These are phyloP conservation scores for Cosmorhoe ocellata DNA, from an alignment of 2,888 invertebrate species.

Conservation along the genomic window DNA sequence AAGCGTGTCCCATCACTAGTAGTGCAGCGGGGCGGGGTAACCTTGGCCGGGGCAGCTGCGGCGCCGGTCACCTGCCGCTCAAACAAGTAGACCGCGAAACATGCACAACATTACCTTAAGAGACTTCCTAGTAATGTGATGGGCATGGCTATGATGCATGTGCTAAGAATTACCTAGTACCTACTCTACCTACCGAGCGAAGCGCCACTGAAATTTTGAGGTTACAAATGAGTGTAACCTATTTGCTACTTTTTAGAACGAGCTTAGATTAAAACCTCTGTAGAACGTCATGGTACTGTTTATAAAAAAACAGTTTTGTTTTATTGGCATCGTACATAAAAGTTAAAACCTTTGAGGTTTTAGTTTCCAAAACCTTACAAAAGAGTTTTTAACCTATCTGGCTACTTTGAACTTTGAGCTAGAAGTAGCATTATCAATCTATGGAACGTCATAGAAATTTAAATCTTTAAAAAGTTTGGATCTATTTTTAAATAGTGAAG, in stretches of 20 bases:
- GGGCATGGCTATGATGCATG: not conserved
- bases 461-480: not conserved
- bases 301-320: too few relatives aligned
- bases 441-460: not conserved
- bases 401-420: too few relatives aligned
- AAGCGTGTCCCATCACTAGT: constrained; percentile 54
- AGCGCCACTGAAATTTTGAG: not conserved
- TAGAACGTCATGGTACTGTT: too few relatives aligned
- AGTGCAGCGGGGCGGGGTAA: constrained; percentile 60
- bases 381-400: too few relatives aligned
- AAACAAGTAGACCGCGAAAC: constrained; percentile 55
- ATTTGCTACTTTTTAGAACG: too few relatives aligned
- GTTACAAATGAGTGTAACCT: too few relatives aligned
- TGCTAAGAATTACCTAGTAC: not conserved
- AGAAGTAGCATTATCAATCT: too few relatives aligned
- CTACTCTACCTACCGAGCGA: too few relatives aligned
- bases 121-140: constrained; percentile 31
- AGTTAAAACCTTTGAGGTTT: too few relatives aligned
- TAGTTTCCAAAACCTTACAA: too few relatives aligned
- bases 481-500: not conserved
- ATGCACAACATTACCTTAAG: constrained; percentile 26
- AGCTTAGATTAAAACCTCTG: too few relatives aligned
- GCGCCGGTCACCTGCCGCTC: constrained; percentile 70
- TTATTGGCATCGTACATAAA: too few relatives aligned
- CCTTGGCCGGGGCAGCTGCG: constrained; percentile 73